A percentile compares a stretch with the other conserved stretches of the same genome.
These are phyloP conservation scores for Ramphastos sulfuratus DNA, from an alignment of 2,113 vertebrate genomes.

Conservation along the genomic window DNA sequence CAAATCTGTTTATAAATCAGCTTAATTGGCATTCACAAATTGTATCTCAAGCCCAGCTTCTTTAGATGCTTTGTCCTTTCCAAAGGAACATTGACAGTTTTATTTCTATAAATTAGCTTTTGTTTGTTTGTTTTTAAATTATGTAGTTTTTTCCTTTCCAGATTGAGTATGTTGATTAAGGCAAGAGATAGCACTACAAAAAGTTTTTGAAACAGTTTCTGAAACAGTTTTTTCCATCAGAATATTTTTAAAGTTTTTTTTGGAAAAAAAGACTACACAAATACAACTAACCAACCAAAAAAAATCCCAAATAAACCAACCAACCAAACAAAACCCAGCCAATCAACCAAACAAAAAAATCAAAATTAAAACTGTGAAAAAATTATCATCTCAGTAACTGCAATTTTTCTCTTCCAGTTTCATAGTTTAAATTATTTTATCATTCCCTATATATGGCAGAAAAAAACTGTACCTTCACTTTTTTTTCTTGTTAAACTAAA, in stretches of 20 bases:
- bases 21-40: background rate
- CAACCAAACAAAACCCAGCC: no score
- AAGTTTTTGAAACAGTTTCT: background rate
- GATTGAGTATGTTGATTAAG: background rate
- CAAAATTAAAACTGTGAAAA: background rate
- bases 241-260: background rate
- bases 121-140: background rate
- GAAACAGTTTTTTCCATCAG: background rate
- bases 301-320: no score
- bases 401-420: background rate
- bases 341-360: background rate
- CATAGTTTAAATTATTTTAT: background rate
- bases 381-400: background rate
- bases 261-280: no score
- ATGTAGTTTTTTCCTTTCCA: background rate
- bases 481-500: background rate
- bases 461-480: no score
- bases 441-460: no score
- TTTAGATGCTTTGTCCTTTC: background rate
- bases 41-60: background rate
- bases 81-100: fast-evolving
- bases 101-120: fast-evolving
- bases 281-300: no score
- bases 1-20: background rate
- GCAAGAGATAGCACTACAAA: background rate